Conservation (phyloP, 2,113 vertebrate genomes). For the Pseudolaguvia tuberculata region DNA sequence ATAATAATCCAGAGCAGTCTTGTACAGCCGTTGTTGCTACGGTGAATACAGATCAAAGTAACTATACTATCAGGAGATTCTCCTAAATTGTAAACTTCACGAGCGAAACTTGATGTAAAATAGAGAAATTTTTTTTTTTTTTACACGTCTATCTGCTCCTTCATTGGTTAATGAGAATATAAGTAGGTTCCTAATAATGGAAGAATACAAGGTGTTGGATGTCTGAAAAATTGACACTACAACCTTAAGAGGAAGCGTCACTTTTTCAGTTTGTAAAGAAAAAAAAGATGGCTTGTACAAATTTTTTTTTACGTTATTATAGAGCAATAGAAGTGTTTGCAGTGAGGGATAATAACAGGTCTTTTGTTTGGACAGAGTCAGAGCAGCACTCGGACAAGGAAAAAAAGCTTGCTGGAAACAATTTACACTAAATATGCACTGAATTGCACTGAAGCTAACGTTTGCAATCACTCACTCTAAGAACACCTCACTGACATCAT, state of each 20-base stretch:
- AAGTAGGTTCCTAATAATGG: conserved; percentile 58
- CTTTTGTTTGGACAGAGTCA: conserved; percentile 29
- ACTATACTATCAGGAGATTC: conserved; percentile 65
- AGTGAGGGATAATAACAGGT: conserved; percentile 39
- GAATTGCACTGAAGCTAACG: conserved; percentile 62
- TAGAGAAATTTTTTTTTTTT: conserved; percentile 54
- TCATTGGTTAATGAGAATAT: conserved; percentile 59
- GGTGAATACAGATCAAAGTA: conserved; percentile 69
- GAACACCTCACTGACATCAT: conserved; percentile 60
- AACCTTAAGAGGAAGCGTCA: conserved; percentile 48
- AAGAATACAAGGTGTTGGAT: too few relatives aligned
- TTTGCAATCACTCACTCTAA: conserved; percentile 57
- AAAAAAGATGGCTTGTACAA: conserved; percentile 22
- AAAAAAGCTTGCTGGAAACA: conserved; percentile 48
- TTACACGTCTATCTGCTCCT: conserved; percentile 55
- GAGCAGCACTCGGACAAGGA: conserved; percentile 54
- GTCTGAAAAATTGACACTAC: conserved; percentile 51
- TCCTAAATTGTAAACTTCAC: conserved; percentile 56
- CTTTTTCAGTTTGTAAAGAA: conserved; percentile 20
- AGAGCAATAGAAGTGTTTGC: conserved; percentile 41
- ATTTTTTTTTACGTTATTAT: conserved; percentile 38
- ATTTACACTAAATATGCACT: conserved; percentile 45
- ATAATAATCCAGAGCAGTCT: conserved; percentile 54
- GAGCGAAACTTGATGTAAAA: conserved; percentile 53
- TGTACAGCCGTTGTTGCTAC: conserved; percentile 55